Base-by-base conservation (phyloP, 2,888 invertebrate species). In the Shargacucullia verbasci region DNA sequence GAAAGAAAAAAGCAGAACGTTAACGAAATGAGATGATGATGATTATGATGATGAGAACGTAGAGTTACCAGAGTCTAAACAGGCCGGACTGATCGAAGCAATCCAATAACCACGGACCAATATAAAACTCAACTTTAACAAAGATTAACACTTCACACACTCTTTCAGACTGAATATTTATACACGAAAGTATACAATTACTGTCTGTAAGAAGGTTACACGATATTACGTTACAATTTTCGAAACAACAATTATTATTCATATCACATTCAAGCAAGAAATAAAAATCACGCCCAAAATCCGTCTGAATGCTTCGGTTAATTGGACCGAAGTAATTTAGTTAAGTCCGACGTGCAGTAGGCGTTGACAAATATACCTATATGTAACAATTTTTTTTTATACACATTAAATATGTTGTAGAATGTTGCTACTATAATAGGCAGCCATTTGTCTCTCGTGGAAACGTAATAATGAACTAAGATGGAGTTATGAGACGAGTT, bases 281-380 rank as follows among this genome's bases (percentile, higher is more conserved):
- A 50, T 56, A 43, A 33, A 53, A 68, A 55, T 56, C 12, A 33
- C 44, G 39, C 59, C 31, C 57, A 57, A 60, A 49, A 46, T 70
- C 59, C 45, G 68, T 46, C 68, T 44, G 55, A 56, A 50, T 47
- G 27, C 41, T 61, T 27, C 57, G 46, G 40, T 59, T 61, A 64
- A 61, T 61, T 68, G 61, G 38, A 56, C 45, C 37, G 33, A 31
- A 47, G 59, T 72, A 69, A 50, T 50, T 54, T 35, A 54, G 60
- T 50, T 56, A 46, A 39, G 33, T 46, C 29, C 12, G 6, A 37
- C 33, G 48, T 47, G 47, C 47, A 48, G 72, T 73, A 73, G 73
- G 76, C 73, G 76, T 75, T 64, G 55, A 75, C 59, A 67, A 70
- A 72, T 75, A 72, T 60, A 57, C 43, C 31, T 20, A 20, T 59